Conservation (phyloP, 2,888 invertebrate genomes). For the Margaritifera margaritifera region DNA sequence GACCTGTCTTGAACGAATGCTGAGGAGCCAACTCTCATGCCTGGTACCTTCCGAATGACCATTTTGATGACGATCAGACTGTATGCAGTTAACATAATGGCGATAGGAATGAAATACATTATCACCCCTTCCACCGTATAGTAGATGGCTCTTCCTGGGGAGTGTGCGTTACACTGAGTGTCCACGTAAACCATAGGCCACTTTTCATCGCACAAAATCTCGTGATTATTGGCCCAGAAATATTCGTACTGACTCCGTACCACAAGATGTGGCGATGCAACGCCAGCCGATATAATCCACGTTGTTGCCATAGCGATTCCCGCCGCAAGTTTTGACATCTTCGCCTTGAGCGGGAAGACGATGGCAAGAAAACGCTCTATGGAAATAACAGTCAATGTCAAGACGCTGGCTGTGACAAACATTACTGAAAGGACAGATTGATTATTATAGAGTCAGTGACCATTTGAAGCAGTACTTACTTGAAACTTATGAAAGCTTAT, state of each 20-base stretch:
- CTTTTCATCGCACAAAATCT: constrained; percentile 58
- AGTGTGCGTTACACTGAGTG: constrained; percentile 25
- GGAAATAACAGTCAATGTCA: constrained; percentile 63
- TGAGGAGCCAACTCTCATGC: constrained; percentile 29
- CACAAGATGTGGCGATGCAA: constrained; percentile 58
- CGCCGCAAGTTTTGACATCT: constrained; percentile 37
- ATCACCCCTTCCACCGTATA: constrained; percentile 54
- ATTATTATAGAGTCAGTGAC: neutral
- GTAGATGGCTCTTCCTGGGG: constrained; percentile 44
- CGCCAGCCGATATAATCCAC: constrained; percentile 49
- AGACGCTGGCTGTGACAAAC: constrained; percentile 59
- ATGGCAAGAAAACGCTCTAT: constrained; percentile 65
- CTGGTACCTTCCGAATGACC: constrained; percentile 45
- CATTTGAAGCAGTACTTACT: too few species aligned
- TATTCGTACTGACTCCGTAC: constrained; percentile 38
- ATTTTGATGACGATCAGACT: constrained; percentile 51
- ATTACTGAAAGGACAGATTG: constrained; percentile 43
- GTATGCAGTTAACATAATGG: constrained; percentile 61
- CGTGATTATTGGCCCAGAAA: constrained; percentile 52
- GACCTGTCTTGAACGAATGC: constrained; percentile 45
- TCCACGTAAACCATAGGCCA: constrained; percentile 56
- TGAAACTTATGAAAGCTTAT: too few species aligned
- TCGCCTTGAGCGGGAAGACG: constrained; percentile 57
- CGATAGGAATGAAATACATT: constrained; percentile 63
- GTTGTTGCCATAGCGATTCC: constrained; percentile 39